Conservation (phyloP, 2,797 vertebrate genomes). For the Atherinosoma microstoma region DNA sequence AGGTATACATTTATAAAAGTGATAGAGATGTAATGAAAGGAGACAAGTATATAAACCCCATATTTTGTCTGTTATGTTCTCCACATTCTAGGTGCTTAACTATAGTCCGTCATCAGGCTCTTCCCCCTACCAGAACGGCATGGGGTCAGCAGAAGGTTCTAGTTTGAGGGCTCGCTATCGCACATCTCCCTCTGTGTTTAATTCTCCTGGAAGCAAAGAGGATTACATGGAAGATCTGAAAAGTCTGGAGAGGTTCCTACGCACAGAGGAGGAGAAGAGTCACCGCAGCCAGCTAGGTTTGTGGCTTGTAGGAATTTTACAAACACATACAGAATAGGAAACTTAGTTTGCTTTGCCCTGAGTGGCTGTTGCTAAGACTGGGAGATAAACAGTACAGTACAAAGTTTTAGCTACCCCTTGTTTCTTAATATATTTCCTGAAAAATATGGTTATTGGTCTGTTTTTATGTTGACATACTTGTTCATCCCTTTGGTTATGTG, state of each 20-base stretch:
- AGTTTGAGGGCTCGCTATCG: slow-evolving; percentile 90
- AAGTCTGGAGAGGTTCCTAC: slow-evolving; percentile 90
- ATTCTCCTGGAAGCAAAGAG: slow-evolving; percentile 89
- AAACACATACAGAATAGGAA: no score
- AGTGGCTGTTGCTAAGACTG: no score
- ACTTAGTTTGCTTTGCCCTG: neutral
- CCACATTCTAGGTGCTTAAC: slow-evolving; percentile 81
- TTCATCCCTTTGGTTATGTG: no score
- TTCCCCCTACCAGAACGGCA: slow-evolving; percentile 83
- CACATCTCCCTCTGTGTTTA: slow-evolving; percentile 89
- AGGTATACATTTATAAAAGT: slow-evolving; percentile 69
- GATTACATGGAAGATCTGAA: slow-evolving; percentile 93
- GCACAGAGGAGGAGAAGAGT: slow-evolving; percentile 91
- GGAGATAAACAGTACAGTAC: no score
- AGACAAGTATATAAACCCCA: neutral
- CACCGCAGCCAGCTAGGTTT: slow-evolving; percentile 92
- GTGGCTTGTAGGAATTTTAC: neutral
- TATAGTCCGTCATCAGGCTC: slow-evolving; percentile 86
- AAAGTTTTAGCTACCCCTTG: neutral
- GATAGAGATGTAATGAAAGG: neutral
- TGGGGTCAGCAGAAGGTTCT: slow-evolving; percentile 86
- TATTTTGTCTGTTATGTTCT: neutral
- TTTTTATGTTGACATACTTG: no score
- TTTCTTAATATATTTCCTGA: neutral
- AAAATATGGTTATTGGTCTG: no score